phyloP scores from a whole-genome alignment of 2,113 vertebrate genomes.

The Callithrix jacchus region DNA sequence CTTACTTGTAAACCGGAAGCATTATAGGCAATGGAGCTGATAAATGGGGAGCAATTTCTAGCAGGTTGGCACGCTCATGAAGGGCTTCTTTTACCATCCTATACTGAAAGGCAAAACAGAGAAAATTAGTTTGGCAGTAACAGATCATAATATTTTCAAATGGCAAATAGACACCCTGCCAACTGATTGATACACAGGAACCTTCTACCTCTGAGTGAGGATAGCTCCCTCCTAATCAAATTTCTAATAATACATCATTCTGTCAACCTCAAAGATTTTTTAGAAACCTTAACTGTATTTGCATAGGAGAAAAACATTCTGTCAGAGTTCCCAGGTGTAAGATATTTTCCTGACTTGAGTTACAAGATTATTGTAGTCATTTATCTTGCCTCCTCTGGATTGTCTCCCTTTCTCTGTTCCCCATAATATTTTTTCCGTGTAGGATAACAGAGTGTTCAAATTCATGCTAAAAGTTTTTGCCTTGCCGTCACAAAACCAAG shows the following conservation, averaged over 20 bases:
- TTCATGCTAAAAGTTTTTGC: constrained; percentile 18
- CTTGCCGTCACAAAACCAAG: background rate
- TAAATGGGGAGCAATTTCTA: constrained; percentile 95
- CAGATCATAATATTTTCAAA: constrained; percentile 82
- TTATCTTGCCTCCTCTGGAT: constrained; percentile 75
- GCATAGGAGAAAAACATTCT: constrained; percentile 79
- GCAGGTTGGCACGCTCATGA: constrained; percentile 93
- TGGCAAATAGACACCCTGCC: constrained; percentile 77
- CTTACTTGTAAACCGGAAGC: constrained; percentile 98
- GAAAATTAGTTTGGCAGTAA: constrained; percentile 79
- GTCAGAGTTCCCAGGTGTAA: constrained; percentile 74
- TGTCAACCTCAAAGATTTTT: constrained; percentile 78
- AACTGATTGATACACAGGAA: constrained; percentile 80
- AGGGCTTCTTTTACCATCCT: constrained; percentile 97
- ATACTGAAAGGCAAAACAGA: constrained; percentile 87
- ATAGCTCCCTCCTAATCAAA: constrained; percentile 75
- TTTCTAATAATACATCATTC: constrained; percentile 81
- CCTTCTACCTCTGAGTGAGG: constrained; percentile 73
- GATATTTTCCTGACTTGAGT: constrained; percentile 75
- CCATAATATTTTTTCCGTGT: constrained; percentile 49
- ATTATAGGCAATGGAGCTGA: constrained; percentile 95
- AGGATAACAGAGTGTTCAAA: constrained; percentile 58
- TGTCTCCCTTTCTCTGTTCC: constrained; percentile 32
- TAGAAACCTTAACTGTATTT: constrained; percentile 77
- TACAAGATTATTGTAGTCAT: constrained; percentile 78